Percentiles rank a stretch among this genome's conserved stretches.
Conservation (phyloP, 2,888 invertebrate genomes). For the Cheilosia urbana region DNA sequence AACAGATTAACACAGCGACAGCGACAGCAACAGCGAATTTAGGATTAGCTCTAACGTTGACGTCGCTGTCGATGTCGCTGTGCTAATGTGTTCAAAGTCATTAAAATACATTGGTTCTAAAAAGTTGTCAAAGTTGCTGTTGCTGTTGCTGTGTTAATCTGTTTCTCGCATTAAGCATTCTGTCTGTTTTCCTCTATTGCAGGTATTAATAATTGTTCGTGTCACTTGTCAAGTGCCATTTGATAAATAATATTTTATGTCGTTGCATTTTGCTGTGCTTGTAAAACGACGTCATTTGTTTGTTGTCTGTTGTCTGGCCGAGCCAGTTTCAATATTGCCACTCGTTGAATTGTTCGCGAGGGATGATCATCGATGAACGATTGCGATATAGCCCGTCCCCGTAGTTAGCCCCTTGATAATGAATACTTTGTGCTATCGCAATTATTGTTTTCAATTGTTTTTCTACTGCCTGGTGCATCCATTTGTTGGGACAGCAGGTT, state of each 20-base stretch:
- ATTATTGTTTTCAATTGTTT: conserved; percentile 21
- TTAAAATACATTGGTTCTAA: no score
- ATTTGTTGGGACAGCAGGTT: conserved; percentile 23
- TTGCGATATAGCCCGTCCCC: conserved; percentile 4
- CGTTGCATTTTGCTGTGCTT: conserved; percentile 46
- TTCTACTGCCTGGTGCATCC: not conserved
- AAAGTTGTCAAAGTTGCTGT: no score
- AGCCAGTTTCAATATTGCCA: no score
- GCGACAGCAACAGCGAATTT: no score
- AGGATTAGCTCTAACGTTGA: no score
- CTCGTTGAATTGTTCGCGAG: not conserved
- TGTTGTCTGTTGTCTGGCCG: no score
- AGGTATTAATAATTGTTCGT: conserved; percentile 53
- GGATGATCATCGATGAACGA: conserved; percentile 32
- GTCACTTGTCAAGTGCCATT: conserved; percentile 36
- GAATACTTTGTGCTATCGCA: conserved; percentile 4
- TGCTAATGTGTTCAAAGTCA: no score
- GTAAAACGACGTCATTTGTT: no score
- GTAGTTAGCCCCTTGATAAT: conserved; percentile 4
- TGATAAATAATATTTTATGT: conserved; percentile 50
- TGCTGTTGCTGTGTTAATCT: no score
- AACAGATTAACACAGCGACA: no score
- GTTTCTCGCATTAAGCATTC: no score
- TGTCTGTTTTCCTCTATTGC: conserved; percentile 3
- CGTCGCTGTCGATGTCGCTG: no score